Base-by-base conservation (phyloP, 2,888 invertebrate genomes). In the Oxycera nigricornis region DNA sequence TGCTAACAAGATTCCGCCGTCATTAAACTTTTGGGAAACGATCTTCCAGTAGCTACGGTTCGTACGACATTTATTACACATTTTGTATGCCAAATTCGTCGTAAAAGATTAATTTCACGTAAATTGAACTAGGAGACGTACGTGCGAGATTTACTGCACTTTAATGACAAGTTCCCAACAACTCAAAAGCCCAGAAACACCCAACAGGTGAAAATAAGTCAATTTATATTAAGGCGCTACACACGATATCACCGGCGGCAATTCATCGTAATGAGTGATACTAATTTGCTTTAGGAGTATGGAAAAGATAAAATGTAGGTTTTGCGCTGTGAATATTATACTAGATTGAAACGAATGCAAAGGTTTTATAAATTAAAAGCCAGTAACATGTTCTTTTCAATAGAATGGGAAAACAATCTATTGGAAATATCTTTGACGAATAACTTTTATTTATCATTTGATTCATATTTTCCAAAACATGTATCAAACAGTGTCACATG, bases 191-290 rank as follows among this genome's bases (percentile, higher is more conserved):
- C 41, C 41, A 14, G 20, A 41, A 50, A 22, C 55, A 46, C 31
- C 20, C 70, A 70, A 70, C 70, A 70, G 70, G 55, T 70, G 55
- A 55, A 70, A 70, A 55, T 30, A 70, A 30, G 20, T 55, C 52
- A 46, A 68, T 52, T 70, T 55, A 35, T 55, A 35, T 3, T 3
- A 55, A 55, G 20, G 24, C 24, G 52, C 17, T 20, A 55, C 17
- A 20, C 46, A 46, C 14, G 46, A 11, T 46, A 17, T 46, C 46
- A 46, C n/a, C 14, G 46, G 46, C 17, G 46, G 17, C 46, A 46
- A 46, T 17, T 46, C n/a, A 14, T 46, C n/a, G 3, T 46, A 46
- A 46, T 46, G 46, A 17, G 14, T 46, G 46, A 11, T 17, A 46
- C 17, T 14, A 14, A 46, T 7, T n/a, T 46, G 46, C 11, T 46